Percentiles rank a stretch among this genome's conserved stretches.
These are phyloP conservation scores for Oreocharis arfaki DNA, from an alignment of 2,113 vertebrate species.

Conservation along the genomic window DNA sequence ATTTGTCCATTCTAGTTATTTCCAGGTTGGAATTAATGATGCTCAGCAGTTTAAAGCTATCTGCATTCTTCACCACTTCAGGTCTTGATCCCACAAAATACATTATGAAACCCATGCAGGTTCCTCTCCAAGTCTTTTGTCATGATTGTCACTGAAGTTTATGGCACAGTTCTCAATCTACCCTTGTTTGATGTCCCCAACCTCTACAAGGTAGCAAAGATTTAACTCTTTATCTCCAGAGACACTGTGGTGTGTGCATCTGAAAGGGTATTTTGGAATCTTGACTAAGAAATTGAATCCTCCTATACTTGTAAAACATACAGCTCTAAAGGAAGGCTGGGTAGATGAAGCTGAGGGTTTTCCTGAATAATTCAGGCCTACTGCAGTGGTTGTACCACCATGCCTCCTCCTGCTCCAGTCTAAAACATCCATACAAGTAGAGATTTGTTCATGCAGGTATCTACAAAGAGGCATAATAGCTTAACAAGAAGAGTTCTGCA, in stretches of 20 bases:
- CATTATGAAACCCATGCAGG: background rate
- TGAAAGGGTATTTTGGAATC: background rate
- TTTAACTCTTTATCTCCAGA: background rate
- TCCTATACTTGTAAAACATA: background rate
- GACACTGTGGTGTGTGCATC: background rate
- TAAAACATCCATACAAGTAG: background rate
- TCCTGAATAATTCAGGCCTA: background rate
- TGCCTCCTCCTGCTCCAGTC: background rate
- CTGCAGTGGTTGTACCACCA: background rate
- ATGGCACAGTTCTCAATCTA: background rate
- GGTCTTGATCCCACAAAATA: background rate
- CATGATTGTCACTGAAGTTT: background rate
- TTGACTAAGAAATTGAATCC: background rate
- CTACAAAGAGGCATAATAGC: background rate
- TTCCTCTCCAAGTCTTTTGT: background rate
- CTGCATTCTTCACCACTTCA: background rate
- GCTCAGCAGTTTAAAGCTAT: background rate
- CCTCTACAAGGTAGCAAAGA: background rate
- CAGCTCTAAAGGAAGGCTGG: background rate
- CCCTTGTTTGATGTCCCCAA: accelerated
- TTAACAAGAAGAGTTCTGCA: background rate
- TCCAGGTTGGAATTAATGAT: background rate
- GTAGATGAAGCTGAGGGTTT: background rate
- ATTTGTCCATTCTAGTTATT: background rate
- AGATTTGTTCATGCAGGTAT: background rate